Conservation (phyloP, 2,113 vertebrate species). For the Microcebus tavaratra region DNA sequence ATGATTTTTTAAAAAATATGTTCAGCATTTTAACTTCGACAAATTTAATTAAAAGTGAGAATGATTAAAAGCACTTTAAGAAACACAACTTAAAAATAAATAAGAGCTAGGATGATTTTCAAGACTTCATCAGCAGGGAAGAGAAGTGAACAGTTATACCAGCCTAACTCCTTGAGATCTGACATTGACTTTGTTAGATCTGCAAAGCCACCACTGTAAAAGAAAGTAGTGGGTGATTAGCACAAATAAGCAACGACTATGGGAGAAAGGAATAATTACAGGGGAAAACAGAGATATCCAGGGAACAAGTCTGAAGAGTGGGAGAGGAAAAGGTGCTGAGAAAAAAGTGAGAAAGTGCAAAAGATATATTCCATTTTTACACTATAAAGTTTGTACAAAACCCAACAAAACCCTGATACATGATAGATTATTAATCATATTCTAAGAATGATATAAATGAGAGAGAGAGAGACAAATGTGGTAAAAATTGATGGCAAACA, state of each 20-base stretch:
- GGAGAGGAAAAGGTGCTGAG: background rate
- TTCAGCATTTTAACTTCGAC: background rate
- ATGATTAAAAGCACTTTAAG: background rate
- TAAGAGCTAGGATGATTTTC: background rate
- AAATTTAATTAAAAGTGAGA: background rate
- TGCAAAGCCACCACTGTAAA: background rate
- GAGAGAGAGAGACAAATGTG: background rate
- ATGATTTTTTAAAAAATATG: background rate
- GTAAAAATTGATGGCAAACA: background rate
- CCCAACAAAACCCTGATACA: background rate
- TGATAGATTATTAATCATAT: background rate
- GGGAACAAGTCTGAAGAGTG: background rate
- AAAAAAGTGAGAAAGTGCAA: background rate
- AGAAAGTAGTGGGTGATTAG: background rate
- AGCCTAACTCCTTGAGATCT: background rate
- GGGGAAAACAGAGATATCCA: background rate
- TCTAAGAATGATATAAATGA: background rate
- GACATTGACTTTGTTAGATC: background rate
- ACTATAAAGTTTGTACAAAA: background rate
- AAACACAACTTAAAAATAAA: background rate
- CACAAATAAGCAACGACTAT: background rate
- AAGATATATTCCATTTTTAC: background rate
- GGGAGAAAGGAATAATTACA: background rate
- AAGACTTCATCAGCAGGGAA: background rate
- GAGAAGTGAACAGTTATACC: background rate